These are phyloP conservation scores for Amphiprion clarkii DNA, from an alignment of 2,797 vertebrate species.

Conservation along the genomic window DNA sequence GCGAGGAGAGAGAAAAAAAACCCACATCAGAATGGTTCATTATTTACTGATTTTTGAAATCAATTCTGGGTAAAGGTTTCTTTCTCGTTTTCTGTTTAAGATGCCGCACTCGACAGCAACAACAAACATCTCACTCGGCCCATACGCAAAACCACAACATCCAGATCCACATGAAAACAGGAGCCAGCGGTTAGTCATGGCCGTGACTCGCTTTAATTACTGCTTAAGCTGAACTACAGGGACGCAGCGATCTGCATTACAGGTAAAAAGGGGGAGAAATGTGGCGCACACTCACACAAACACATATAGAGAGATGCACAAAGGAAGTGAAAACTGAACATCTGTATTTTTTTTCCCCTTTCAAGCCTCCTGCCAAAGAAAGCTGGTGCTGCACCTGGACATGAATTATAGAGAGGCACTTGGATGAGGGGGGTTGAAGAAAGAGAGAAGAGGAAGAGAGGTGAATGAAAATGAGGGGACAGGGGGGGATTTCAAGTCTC, in stretches of 20 bases:
- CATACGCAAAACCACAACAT: conserved; percentile 24
- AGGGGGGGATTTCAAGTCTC: conserved; percentile 52
- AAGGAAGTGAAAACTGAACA: conserved; percentile 78
- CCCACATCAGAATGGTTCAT: neutral
- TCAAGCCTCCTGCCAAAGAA: conserved; percentile 75
- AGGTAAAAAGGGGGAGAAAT: conserved; percentile 51
- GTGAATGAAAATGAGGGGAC: conserved; percentile 74
- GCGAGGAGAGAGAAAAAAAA: neutral
- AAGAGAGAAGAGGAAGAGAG: conserved; percentile 59
- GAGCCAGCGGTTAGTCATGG: conserved; percentile 49
- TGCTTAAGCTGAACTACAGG: conserved; percentile 40
- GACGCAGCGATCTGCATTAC: conserved; percentile 42
- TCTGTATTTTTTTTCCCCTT: conserved; percentile 71
- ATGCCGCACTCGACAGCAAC: conserved; percentile 20
- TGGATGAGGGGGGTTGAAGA: conserved; percentile 66
- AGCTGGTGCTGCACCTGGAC: conserved; percentile 79
- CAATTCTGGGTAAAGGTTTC: conserved; percentile 5
- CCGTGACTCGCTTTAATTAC: conserved; percentile 60
- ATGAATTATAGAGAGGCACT: conserved; percentile 81
- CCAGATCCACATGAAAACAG: conserved; percentile 31
- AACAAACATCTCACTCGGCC: conserved; percentile 17
- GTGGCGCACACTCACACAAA: conserved; percentile 35
- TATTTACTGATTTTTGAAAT: conserved; percentile 2
- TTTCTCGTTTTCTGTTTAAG: conserved; percentile 26
- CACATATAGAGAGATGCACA: conserved; percentile 65